Conservation (phyloP, 2,888 invertebrate species). For the Lasioglossum pauxillum region DNA sequence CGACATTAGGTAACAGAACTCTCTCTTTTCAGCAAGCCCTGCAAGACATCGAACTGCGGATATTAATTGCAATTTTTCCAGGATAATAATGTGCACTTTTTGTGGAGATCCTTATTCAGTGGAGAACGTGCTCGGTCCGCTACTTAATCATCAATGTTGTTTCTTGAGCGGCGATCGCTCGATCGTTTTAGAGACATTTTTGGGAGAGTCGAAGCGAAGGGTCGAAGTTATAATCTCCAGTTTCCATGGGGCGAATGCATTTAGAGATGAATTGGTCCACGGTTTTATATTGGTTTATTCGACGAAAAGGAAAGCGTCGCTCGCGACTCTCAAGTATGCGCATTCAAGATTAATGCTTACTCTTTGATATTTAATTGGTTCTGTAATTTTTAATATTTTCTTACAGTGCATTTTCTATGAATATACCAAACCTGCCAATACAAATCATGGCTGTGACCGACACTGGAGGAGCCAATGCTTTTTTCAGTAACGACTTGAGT, state of each 20-base stretch:
- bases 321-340: conserved; percentile 94
- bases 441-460: conserved; percentile 98
- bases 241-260: conserved; percentile 97
- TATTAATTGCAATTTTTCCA: conserved; percentile 73
- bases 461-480: conserved; percentile 94
- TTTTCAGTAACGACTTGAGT: conserved; percentile 95
- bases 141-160: conserved; percentile 94
- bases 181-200: conserved; percentile 95
- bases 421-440: conserved; percentile 96
- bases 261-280: conserved; percentile 96
- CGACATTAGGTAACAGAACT: conserved; percentile 89
- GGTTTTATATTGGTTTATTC: conserved; percentile 98
- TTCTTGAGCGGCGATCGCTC: conserved; percentile 94
- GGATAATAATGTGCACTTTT: conserved; percentile 97
- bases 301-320: conserved; percentile 96
- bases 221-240: conserved; percentile 97
- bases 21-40: neutral
- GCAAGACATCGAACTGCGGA: neutral
- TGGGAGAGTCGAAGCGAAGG: conserved; percentile 95
- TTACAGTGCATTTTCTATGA: conserved; percentile 94
- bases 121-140: conserved; percentile 94
- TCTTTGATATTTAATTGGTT: neutral
- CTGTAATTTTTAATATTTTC: neutral
- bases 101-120: conserved; percentile 97
- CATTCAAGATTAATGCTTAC: neutral